These are phyloP conservation scores for Hyles euphorbiae DNA, from an alignment of 1,140 invertebrate species.

Conservation along the genomic window DNA sequence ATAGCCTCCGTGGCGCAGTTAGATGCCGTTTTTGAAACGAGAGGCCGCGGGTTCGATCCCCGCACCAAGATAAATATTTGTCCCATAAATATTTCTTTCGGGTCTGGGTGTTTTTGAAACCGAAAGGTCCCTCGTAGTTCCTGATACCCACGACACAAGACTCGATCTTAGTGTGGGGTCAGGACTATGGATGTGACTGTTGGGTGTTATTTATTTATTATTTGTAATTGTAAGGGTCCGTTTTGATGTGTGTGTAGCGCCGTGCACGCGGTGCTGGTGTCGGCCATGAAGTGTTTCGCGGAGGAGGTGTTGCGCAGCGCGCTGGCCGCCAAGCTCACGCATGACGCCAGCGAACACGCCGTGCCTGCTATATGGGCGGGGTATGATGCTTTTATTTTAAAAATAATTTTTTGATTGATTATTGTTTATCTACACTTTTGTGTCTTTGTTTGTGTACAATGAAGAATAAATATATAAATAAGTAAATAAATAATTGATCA, in stretches of 20 bases:
- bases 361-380: constrained; percentile 35
- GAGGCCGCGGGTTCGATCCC: too few relatives aligned
- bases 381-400: constrained; percentile 18
- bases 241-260: constrained; percentile 35
- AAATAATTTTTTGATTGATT: neutral
- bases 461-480: neutral
- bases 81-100: too few relatives aligned
- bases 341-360: constrained; percentile 4
- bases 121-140: too few relatives aligned
- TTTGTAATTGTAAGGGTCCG: too few relatives aligned
- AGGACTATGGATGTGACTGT: too few relatives aligned
- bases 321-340: constrained; percentile 36
- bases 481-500: neutral
- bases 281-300: constrained; percentile 50
- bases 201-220: neutral
- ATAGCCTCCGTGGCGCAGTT: too few relatives aligned
- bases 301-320: constrained; percentile 55
- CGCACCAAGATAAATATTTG: too few relatives aligned
- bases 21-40: too few relatives aligned
- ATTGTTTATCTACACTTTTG: neutral
- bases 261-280: constrained; percentile 55
- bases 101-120: too few relatives aligned
- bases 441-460: neutral
- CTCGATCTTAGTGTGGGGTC: too few relatives aligned
- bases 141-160: too few relatives aligned